Evolutionary conservation across 2,888 invertebrate genomes (phyloP), one percentile per base, ranked within the genome.

Genomic region (Eupithecia vulgata): DNA sequence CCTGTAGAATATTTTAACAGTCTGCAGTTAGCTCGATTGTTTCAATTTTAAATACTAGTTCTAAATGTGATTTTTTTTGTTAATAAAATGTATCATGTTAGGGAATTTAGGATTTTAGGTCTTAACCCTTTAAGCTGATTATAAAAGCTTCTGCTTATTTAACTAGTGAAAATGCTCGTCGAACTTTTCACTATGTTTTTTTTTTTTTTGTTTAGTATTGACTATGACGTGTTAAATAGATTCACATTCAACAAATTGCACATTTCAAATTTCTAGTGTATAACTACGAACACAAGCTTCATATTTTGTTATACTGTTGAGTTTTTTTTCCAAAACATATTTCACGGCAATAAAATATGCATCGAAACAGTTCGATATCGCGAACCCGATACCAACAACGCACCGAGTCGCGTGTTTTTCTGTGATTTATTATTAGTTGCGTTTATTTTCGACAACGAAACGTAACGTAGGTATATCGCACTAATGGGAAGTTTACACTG

Each of bases 341-440:
- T 75, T 69, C 67, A 71, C 62, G 21, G 62, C 30, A 57, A 69
- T 75, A 67, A 69, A 70, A 75, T 70, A 70, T 75, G 52, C 70
- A 74, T 70, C 61, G 71, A 71, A 75, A 72, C 72, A 64, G 74
- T 67, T 69, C 74, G 64, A 71, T 71, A 67, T 57, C 71, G 73
- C 62, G 62, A 45, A 65, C 65, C 25, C 65, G 65, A 65, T 65
- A 67, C 61, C 57, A 66, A 64, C 73, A 75, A 52, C 70, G 65
- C 71, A 42, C 68, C 52, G 65, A 71, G 74, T 62, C 73, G 76
- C 71, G 76, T 75, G 77, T 79, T 78, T 76, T 75, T 71, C 71
- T 62, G 21, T 78, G 78, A 79, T 79, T 78, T 78, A 79, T 79
- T 78, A 79, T 79, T 78, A 79, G 79, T 78, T 76, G 70, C 42